Conservation (phyloP, 2,113 vertebrate species). For the Plectropomus leopardus region DNA sequence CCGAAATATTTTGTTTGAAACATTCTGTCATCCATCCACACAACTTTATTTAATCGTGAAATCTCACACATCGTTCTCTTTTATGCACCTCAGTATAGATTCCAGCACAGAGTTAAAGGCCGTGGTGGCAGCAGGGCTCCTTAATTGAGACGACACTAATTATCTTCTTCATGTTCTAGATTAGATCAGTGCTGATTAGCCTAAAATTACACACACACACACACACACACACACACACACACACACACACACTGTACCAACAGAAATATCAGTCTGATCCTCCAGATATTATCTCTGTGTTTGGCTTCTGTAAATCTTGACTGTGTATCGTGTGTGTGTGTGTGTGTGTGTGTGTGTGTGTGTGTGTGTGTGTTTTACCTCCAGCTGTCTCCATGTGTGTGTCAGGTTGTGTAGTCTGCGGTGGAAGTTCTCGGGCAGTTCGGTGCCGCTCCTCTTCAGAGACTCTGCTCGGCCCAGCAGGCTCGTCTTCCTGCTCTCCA, state of each 20-base stretch:
- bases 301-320: constrained; percentile 3
- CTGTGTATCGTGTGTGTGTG: background rate
- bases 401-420: constrained; percentile 92
- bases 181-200: constrained; percentile 71
- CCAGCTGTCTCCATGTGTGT: constrained; percentile 94
- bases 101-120: constrained; percentile 32
- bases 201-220: constrained; percentile 65
- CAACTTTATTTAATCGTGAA: background rate
- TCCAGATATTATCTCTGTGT: constrained; percentile 24
- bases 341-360: constrained; percentile 53
- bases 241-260: constrained; percentile 30
- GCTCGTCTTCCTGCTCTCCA: constrained; percentile 89
- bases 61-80: background rate
- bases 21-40: background rate
- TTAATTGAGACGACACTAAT: constrained; percentile 68
- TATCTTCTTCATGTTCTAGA: constrained; percentile 68
- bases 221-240: constrained; percentile 41
- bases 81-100: background rate
- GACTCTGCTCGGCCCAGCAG: constrained; percentile 92
- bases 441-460: constrained; percentile 89
- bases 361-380: constrained; percentile 84
- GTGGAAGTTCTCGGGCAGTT: constrained; percentile 90
- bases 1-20: too few species aligned
- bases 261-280: constrained; percentile 27
- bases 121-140: constrained; percentile 29